These are phyloP conservation scores for Drosophila dunni DNA, from an alignment of 1,140 invertebrate species.

Conservation along the genomic window DNA sequence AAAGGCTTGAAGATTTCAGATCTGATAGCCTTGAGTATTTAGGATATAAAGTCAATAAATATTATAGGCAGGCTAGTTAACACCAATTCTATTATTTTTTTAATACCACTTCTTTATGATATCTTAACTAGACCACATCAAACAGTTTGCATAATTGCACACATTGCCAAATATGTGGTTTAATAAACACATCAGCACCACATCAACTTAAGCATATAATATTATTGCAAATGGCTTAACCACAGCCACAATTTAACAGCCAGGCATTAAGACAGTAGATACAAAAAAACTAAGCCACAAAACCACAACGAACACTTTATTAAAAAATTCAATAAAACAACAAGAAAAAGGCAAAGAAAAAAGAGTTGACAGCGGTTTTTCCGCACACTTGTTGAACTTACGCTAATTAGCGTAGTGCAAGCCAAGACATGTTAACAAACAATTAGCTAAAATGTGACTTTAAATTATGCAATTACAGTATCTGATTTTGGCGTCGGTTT, in stretches of 20 bases:
- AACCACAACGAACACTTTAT: conserved; percentile 66
- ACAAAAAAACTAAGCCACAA: conserved; percentile 36
- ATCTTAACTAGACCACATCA: too few relatives aligned
- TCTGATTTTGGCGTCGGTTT: conserved; percentile 80
- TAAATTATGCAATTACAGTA: conserved; percentile 78
- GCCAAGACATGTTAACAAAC: conserved; percentile 46
- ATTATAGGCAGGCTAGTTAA: too few relatives aligned
- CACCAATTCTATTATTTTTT: too few relatives aligned
- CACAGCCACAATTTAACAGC: conserved; percentile 32
- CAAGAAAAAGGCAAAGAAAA: conserved; percentile 23
- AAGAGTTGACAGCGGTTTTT: conserved; percentile 28
- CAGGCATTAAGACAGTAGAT: conserved; percentile 48
- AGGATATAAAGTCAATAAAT: too few relatives aligned
- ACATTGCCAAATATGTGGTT: neutral
- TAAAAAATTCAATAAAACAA: conserved; percentile 41
- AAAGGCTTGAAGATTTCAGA: too few relatives aligned
- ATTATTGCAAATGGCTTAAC: conserved; percentile 8
- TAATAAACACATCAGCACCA: neutral
- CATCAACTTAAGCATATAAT: neutral
- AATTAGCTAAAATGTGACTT: conserved; percentile 58
- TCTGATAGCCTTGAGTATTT: too few relatives aligned
- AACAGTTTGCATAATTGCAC: too few relatives aligned
- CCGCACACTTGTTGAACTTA: conserved; percentile 22
- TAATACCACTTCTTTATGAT: too few relatives aligned
- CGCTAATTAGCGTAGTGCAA: conserved; percentile 56